phyloP scores from a whole-genome alignment of 2,888 invertebrate genomes.

The Plebejus anna region DNA sequence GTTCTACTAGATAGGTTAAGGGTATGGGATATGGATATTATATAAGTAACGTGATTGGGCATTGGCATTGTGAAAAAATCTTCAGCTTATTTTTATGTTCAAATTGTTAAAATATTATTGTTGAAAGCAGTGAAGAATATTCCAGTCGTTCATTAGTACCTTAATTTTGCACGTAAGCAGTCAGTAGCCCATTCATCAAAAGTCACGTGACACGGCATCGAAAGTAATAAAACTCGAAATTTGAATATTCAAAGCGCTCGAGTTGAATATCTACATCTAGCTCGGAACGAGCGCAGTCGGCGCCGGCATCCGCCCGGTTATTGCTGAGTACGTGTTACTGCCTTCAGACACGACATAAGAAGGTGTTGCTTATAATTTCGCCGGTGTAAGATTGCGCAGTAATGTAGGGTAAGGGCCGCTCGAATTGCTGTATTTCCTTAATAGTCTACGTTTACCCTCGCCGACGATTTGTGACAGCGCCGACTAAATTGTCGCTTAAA shows the following conservation, averaged over 20 bases:
- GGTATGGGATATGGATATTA: too few relatives aligned
- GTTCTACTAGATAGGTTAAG: not conserved
- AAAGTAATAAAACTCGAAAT: constrained; percentile 17
- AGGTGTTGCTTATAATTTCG: constrained; percentile 78
- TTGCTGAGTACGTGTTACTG: constrained; percentile 57
- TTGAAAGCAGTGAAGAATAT: not conserved
- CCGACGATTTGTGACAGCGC: constrained; percentile 78
- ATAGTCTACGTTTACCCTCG: constrained; percentile 78
- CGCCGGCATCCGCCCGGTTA: constrained; percentile 37
- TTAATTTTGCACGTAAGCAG: not conserved
- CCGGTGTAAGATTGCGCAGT: constrained; percentile 73
- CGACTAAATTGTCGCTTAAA: constrained; percentile 75
- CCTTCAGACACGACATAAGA: constrained; percentile 65
- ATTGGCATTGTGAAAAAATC: too few relatives aligned
- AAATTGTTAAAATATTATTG: too few relatives aligned
- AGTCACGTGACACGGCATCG: constrained; percentile 10
- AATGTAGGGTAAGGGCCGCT: constrained; percentile 75
- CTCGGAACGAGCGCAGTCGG: constrained; percentile 36
- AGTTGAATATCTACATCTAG: constrained; percentile 34
- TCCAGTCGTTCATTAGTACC: not conserved
- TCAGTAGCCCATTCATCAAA: not conserved
- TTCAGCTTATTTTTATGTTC: too few relatives aligned
- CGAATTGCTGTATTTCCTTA: constrained; percentile 79
- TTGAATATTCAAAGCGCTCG: constrained; percentile 17
- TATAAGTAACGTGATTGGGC: too few relatives aligned